phyloP scores from a whole-genome alignment of 2,797 vertebrate genomes.

The Nannoperca obscura region DNA sequence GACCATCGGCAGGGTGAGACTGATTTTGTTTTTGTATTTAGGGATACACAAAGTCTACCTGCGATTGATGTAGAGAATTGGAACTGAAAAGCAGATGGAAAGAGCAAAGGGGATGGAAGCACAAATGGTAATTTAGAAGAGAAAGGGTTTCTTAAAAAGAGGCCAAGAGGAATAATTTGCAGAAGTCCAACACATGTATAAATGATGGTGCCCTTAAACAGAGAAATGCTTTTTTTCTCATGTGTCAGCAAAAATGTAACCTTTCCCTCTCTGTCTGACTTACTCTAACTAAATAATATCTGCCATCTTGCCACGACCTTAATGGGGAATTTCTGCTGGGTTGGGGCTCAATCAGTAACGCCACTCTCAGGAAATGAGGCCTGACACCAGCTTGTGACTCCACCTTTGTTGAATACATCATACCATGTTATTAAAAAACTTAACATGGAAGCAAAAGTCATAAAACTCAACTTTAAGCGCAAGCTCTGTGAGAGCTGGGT shows the following conservation, averaged over 20 bases:
- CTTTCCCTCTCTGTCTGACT: constrained; percentile 33
- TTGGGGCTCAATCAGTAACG: constrained; percentile 18
- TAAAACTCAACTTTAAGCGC: constrained; percentile 30
- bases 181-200: constrained; percentile 47
- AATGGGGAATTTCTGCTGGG: constrained; percentile 21
- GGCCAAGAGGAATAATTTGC: constrained; percentile 8
- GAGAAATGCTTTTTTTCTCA: constrained; percentile 14
- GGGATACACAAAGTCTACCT: not conserved
- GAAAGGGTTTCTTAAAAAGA: constrained; percentile 30
- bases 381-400: constrained; percentile 50
- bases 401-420: constrained; percentile 43
- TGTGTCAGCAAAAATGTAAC: constrained; percentile 43
- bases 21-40: constrained; percentile 10
- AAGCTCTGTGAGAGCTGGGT: constrained; percentile 22
- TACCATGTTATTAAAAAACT: constrained; percentile 35
- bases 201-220: constrained; percentile 32
- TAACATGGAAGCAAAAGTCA: constrained; percentile 24
- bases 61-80: not conserved
- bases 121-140: constrained; percentile 30
- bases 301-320: constrained; percentile 26
- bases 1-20: constrained; percentile 92
- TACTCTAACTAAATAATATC: constrained; percentile 23
- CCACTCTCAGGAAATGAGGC: constrained; percentile 58
- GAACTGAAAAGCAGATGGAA: constrained; percentile 15
- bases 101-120: not conserved